Evolutionary conservation across 2,113 vertebrate genomes (phyloP), one percentile per base, ranked within the genome.

Genomic region (Heptranchias perlo): DNA sequence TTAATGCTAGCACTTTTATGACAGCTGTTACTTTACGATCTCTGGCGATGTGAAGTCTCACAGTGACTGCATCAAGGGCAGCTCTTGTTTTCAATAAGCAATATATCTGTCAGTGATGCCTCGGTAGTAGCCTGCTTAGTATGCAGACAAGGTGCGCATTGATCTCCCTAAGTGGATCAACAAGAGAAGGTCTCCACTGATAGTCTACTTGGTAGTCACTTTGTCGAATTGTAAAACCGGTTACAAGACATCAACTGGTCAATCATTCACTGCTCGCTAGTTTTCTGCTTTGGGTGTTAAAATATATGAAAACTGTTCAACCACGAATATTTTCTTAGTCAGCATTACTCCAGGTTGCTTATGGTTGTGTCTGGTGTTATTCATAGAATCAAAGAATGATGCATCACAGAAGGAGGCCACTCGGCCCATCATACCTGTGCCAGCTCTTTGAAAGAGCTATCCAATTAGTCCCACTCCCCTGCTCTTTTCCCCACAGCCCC

Each of bases 61-160:
- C 14, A 35, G 25, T 35, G 28, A 91, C 49, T 86, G 44, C 18
- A 49, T 49, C 23, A 49, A 91, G 28, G 25, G 31, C 31, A 16
- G 28, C 31, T 91, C 87, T 91, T 58, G 31, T 91, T 91, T 91
- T 91, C 52, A 91, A 58, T 91, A 16, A 91, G 49, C 52, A 89
- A 58, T 54, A 35, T 35, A 35, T 14, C 52, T 91, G 11, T 31
- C 52, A 91, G 52, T 13, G 13, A 91, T 28, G 31, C 25, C 28
- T 58, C 52, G 6, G 52, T 4, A 11, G 28, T 52, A 49, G 54
- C 5, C 49, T 89, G 86, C 47, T 89, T 25, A 89, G 86, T 89
- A 89, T 89, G 47, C 86, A 61, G 28, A 58, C 52, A 58, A 91
- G 1, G 49, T 58, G 87, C 87, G 14, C 82, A 58, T 31, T 91